phyloP scores from a whole-genome alignment of 2,888 invertebrate genomes.

The Amaurobius ferox region DNA sequence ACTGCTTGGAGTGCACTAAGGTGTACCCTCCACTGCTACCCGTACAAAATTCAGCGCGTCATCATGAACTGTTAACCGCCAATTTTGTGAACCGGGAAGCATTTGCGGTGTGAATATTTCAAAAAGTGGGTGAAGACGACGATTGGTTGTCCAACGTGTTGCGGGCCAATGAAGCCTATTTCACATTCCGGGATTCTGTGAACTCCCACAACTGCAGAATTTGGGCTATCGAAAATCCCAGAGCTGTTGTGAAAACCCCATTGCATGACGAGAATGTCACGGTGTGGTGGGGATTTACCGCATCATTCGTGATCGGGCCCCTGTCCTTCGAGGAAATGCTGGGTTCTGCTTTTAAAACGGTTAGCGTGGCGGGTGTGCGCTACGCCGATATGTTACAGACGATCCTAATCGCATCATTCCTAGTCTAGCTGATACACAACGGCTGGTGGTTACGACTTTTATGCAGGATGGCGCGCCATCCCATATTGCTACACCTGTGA shows the following conservation, averaged over 20 bases:
- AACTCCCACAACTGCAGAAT: too few relatives aligned
- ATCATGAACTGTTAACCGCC: constrained; percentile 1
- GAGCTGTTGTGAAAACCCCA: constrained; percentile 4
- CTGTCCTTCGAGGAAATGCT: constrained; percentile 2
- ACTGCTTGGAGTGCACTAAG: background rate
- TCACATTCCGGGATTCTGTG: background rate
- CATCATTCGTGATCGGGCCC: background rate
- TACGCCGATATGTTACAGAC: constrained; percentile 8
- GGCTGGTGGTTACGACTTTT: too few relatives aligned
- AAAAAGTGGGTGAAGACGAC: background rate
- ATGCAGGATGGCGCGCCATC: too few relatives aligned
- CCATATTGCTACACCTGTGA: too few relatives aligned
- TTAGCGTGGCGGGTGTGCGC: background rate
- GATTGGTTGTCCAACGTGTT: background rate
- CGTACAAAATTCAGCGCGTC: background rate
- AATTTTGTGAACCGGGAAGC: background rate
- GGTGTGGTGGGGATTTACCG: background rate
- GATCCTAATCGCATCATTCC: background rate
- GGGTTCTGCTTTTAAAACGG: too few relatives aligned
- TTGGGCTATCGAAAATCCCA: too few relatives aligned
- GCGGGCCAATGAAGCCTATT: constrained; percentile 1
- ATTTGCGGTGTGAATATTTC: background rate
- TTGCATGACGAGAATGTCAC: constrained; percentile 5
- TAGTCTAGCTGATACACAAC: background rate
- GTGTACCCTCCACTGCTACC: constrained; percentile 11